Evolutionary conservation across 1,140 invertebrate genomes (phyloP), one percentile per base, ranked within the genome.

Genomic region (Physella acuta): DNA sequence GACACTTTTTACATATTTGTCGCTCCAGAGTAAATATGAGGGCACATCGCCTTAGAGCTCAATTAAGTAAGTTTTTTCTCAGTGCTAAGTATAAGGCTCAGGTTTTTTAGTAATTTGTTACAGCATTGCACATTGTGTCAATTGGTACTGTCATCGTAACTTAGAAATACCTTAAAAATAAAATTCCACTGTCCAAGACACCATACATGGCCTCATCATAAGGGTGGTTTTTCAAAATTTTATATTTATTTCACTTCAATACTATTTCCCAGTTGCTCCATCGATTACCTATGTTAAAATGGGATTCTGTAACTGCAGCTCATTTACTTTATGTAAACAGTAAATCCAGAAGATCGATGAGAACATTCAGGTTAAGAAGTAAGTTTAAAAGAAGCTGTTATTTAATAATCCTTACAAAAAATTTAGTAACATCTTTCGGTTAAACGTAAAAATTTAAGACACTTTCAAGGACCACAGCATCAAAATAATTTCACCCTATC

Each of bases 261-360:
- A 26, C 24, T n/a, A 39, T 61, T 31, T 61, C 36, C 17, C 37
- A 66, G 64, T 52, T 66, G 16, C 51, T 66, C 4, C 8, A 39
- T 11, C 64, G 64, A 16, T 39, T 66, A 36, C 64, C 64, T 3
- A 66, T 66, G 26, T 24, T 66, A 28, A 66, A 66, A 20, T 56
- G 39, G 64, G 53, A 66, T 66, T 52, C 64, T 28, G 28, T 66
- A 3, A 66, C 64, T 28, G 64, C 64, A 56, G 64, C 51, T 36
- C 64, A 56, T 52, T 36, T 66, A n/a, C 52, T 66, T 31, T 66
- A 56, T 66, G 51, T 56, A 56, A 66, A 66, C 64, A 66, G 64
- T 66, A 66, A 66, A 36, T 49, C 64, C 8, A 34, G 64, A 34
- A 28, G 64, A 24, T 55, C 34, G 3, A 66, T 66, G 64, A 49